Evolutionary conservation across 2,888 invertebrate species (phyloP), one percentile per base, ranked within the genome.

Genomic region (Selenia dentaria): DNA sequence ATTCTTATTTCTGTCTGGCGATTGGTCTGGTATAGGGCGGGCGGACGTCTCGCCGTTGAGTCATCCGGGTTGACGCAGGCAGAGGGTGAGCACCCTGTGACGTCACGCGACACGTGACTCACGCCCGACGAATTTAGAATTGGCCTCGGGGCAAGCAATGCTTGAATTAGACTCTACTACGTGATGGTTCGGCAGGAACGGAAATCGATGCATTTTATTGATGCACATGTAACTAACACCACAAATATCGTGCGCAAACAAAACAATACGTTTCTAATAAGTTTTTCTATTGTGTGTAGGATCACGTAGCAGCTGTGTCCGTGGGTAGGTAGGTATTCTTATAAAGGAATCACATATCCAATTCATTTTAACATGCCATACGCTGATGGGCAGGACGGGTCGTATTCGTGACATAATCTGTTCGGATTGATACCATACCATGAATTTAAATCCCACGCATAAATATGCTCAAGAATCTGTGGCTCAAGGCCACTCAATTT

Each of bases 71-170:
- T 46, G 47, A 46, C 38, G 37, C 29, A 64, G 72, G 63, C 62
- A 58, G 70, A n/a, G 82, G 79, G 79, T 73, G 75, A 63, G 54
- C 77, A 75, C 77, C 80, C 79, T 54, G 72, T 83, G 83, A 83
- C 83, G 82, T 82, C 81, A 77, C 60, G 42, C 62, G 48, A 48
- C 56, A 56, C 62, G 67, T 83, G 83, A 83, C 74, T 83, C 82
- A 83, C 69, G 52, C 67, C 62, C 59, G 57, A 61, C 58, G 43
- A 53, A 72, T 74, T 70, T 75, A 72, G 67, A 71, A 66, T 55
- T 56, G 59, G 62, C 62, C 65, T 14, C 24, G 26, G 59, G 63
- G 61, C 56, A 57, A 60, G 52, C 54, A 59, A 35, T 37, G 55
- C 60, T 60, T 54, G 47, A 59, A 55, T 59, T 55, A 57, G 55